Conservation (phyloP, 1,140 invertebrate species). For the Cydia amplana region DNA sequence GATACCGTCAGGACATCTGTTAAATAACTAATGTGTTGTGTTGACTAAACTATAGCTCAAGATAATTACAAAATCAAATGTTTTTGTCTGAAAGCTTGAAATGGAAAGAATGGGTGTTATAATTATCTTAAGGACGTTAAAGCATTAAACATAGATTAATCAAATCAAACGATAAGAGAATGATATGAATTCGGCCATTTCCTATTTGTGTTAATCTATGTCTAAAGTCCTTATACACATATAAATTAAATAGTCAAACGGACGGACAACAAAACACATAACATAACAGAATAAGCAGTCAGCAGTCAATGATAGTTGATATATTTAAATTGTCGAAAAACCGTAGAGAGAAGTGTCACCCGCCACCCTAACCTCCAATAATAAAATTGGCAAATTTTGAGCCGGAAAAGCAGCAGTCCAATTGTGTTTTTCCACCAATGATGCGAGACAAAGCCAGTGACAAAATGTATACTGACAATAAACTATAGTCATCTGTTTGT, state of each 20-base stretch:
- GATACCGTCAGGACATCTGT: too few species aligned
- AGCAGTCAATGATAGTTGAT: too few species aligned
- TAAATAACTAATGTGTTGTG: too few species aligned
- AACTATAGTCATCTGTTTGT: too few species aligned
- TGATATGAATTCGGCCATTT: background rate
- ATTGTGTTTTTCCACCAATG: background rate
- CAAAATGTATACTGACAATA: background rate
- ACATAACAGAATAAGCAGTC: background rate
- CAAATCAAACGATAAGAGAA: constrained; percentile 15
- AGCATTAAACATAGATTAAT: constrained; percentile 12
- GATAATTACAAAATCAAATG: too few species aligned
- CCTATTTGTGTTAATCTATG: background rate
- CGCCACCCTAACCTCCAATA: background rate
- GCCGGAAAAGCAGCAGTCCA: background rate
- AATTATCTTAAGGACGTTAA: constrained; percentile 14
- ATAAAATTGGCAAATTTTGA: background rate
- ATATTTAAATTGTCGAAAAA: too few species aligned
- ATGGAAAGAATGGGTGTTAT: background rate
- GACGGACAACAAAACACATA: background rate
- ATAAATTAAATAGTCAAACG: background rate
- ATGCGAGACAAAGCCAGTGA: background rate
- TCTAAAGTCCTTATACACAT: background rate
- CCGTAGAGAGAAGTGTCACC: background rate
- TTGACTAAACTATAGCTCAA: too few species aligned
- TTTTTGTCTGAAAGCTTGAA: background rate